Conservation (phyloP, 2,888 invertebrate genomes). For the Lithophane leautieri region DNA sequence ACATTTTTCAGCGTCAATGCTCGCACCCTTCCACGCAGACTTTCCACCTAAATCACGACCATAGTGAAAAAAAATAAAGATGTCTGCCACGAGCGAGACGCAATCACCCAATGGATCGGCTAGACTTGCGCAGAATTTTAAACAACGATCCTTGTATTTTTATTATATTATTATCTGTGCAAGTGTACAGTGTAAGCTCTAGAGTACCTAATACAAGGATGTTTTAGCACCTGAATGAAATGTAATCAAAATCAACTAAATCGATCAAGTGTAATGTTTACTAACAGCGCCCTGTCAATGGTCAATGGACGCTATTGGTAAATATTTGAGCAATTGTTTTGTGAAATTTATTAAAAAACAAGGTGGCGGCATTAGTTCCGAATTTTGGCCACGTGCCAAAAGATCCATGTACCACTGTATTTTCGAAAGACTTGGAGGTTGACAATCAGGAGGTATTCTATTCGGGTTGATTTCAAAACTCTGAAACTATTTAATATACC, state of each 20-base stretch:
- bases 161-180: slow-evolving; percentile 60
- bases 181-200: slow-evolving; percentile 49
- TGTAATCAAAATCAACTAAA: background rate
- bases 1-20: slow-evolving; percentile 53
- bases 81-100: slow-evolving; percentile 72
- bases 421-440: slow-evolving; percentile 49
- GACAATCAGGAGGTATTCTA: background rate
- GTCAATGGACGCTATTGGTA: background rate
- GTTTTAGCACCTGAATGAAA: background rate
- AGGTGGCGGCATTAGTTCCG: too few relatives aligned
- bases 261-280: too few relatives aligned
- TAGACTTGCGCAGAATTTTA: slow-evolving; percentile 79
- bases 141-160: slow-evolving; percentile 71
- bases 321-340: background rate
- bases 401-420: slow-evolving; percentile 13
- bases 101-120: slow-evolving; percentile 82
- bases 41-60: slow-evolving; percentile 65
- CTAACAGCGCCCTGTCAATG: too few relatives aligned
- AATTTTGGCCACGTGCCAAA: too few relatives aligned
- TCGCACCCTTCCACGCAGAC: slow-evolving; percentile 52
- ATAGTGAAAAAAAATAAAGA: slow-evolving; percentile 62
- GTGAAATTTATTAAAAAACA: background rate
- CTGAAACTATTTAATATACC: background rate
- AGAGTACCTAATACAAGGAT: background rate
- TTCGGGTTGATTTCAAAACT: background rate